A percentile compares a stretch with the other conserved stretches of the same genome.
phyloP scores from a whole-genome alignment of 1,140 invertebrate species.

The Octopus bimaculoides region DNA sequence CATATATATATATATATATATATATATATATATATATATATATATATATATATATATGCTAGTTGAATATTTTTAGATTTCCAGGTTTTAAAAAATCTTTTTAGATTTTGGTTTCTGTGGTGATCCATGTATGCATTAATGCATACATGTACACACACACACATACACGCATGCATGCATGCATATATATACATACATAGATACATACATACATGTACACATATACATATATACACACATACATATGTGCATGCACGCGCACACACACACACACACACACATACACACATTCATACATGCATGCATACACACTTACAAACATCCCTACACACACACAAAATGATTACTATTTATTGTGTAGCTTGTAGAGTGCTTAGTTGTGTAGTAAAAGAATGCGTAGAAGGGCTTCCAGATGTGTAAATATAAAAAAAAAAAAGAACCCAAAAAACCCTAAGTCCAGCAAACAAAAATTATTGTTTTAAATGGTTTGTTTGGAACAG shows the following conservation, averaged over 20 bases:
- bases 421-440: too few relatives aligned
- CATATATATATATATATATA: constrained; percentile 5
- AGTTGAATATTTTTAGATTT: too few relatives aligned
- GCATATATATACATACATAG: not conserved
- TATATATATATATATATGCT: not conserved
- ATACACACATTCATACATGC: not conserved
- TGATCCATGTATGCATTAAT: not conserved
- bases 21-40: constrained; percentile 1
- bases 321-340: not conserved
- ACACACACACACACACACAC: not conserved
- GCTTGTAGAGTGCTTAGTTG: too few relatives aligned
- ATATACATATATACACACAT: not conserved
- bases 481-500: too few relatives aligned
- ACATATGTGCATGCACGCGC: not conserved
- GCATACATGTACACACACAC: not conserved
- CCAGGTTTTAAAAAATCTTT: not conserved
- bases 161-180: not conserved
- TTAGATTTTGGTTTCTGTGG: not conserved
- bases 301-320: not conserved
- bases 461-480: too few relatives aligned
- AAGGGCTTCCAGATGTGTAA: too few relatives aligned
- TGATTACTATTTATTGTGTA: too few relatives aligned
- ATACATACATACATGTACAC: not conserved
- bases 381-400: too few relatives aligned
- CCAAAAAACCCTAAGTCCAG: too few relatives aligned